Conservation (phyloP, 2,797 vertebrate species). For the Ataeniobius toweri region DNA sequence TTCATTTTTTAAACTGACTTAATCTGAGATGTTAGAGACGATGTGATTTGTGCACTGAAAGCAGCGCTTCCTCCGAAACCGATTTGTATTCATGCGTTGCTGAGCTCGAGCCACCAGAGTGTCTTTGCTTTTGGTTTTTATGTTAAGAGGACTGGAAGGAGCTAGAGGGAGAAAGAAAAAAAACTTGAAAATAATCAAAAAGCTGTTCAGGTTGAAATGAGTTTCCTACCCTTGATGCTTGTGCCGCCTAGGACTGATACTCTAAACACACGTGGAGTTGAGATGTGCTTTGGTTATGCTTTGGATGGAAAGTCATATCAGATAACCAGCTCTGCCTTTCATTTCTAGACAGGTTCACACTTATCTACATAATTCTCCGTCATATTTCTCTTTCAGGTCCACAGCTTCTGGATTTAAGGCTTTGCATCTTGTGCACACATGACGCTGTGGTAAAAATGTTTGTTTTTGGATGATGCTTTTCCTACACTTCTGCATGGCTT, state of each 20-base stretch:
- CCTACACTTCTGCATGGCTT: conserved; percentile 25
- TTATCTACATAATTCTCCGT: conserved; percentile 67
- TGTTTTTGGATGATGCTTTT: conserved; percentile 38
- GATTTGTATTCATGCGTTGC: conserved; percentile 70
- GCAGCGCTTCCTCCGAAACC: conserved; percentile 42
- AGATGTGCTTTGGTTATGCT: conserved; percentile 67
- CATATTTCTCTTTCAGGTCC: conserved; percentile 59
- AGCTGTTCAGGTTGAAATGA: conserved; percentile 70
- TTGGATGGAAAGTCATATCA: conserved; percentile 65
- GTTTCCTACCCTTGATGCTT: conserved; percentile 53
- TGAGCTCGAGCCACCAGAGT: conserved; percentile 49
- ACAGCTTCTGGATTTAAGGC: conserved; percentile 37
- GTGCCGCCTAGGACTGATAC: conserved; percentile 63
- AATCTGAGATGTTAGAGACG: conserved; percentile 35
- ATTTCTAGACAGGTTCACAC: conserved; percentile 62
- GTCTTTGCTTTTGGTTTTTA: conserved; percentile 60
- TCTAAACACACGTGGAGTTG: conserved; percentile 64
- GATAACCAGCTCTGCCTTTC: conserved; percentile 68
- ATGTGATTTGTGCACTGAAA: conserved; percentile 52
- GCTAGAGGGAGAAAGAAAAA: conserved; percentile 9
- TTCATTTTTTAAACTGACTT: conserved; percentile 26
- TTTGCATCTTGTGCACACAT: conserved; percentile 44
- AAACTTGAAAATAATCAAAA: conserved; percentile 71
- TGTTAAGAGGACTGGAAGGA: conserved; percentile 56
- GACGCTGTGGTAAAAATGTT: conserved; percentile 42